These are phyloP conservation scores for Lottia scabra DNA, from an alignment of 2,888 invertebrate species.

Conservation along the genomic window DNA sequence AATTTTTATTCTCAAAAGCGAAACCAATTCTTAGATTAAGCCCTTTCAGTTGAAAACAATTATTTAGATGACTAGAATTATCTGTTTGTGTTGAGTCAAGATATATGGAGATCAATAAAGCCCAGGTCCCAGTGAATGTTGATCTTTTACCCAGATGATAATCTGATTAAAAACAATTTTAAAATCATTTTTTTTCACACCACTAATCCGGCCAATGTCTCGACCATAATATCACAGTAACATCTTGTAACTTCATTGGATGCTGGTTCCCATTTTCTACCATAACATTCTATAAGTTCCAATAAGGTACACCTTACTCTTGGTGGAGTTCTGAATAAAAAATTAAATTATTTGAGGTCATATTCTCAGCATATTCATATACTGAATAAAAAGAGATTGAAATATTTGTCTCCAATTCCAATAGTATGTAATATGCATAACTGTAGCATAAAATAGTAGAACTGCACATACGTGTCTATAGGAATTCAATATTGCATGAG, in stretches of 20 bases:
- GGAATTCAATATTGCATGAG: too few relatives aligned
- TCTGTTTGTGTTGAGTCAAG: background rate
- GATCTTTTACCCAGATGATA: too few relatives aligned
- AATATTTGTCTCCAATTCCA: too few relatives aligned
- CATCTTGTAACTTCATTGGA: constrained; percentile 54
- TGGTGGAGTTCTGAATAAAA: constrained; percentile 41
- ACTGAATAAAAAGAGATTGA: too few relatives aligned
- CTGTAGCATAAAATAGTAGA: too few relatives aligned
- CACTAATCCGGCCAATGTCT: constrained; percentile 47
- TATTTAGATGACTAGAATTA: too few relatives aligned
- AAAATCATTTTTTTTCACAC: constrained; percentile 16
- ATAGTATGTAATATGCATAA: too few relatives aligned
- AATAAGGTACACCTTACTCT: constrained; percentile 47
- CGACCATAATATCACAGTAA: constrained; percentile 55
- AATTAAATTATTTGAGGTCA: background rate
- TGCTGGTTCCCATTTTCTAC: constrained; percentile 48
- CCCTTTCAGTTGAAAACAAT: too few relatives aligned
- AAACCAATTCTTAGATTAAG: too few relatives aligned
- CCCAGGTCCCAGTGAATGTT: background rate
- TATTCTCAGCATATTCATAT: too few relatives aligned
- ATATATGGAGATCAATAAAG: background rate
- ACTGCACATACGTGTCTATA: too few relatives aligned
- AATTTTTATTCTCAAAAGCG: too few relatives aligned
- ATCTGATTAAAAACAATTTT: background rate
- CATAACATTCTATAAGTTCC: constrained; percentile 50